These are phyloP conservation scores for Leptinotarsa undecemlineata DNA, from an alignment of 1,140 invertebrate genomes.

Conservation along the genomic window DNA sequence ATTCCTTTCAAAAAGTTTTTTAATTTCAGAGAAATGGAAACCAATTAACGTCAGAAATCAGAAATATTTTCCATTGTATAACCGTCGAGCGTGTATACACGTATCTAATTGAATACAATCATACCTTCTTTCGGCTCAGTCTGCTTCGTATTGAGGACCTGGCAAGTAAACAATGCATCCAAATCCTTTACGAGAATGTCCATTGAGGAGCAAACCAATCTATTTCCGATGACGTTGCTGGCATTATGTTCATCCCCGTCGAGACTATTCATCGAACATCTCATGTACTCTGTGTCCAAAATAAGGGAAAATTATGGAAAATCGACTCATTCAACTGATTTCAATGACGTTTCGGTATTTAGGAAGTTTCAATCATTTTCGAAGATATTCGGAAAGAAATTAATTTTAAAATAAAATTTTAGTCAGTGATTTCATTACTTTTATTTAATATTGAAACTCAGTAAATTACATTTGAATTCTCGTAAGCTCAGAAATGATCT, in stretches of 20 bases:
- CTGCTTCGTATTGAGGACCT: conserved; percentile 79
- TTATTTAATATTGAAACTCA: no score
- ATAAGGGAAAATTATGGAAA: no score
- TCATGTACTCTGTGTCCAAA: conserved; percentile 50
- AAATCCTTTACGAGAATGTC: conserved; percentile 68
- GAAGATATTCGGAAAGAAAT: no score
- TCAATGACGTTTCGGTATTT: no score
- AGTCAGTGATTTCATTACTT: no score
- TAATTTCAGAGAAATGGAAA: no score
- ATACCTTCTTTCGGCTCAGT: conserved; percentile 75
- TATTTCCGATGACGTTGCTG: conserved; percentile 83
- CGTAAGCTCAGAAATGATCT: no score
- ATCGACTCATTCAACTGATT: no score
- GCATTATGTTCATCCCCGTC: conserved; percentile 78
- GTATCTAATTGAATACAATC: conserved; percentile 76
- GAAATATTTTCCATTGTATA: background rate
- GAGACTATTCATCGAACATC: conserved; percentile 75
- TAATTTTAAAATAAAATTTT: no score
- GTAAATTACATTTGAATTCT: no score
- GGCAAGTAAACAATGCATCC: conserved; percentile 80
- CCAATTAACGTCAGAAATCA: background rate
- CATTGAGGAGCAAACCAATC: conserved; percentile 74
- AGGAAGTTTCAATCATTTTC: no score
- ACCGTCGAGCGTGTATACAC: conserved; percentile 64
- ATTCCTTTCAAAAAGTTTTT: no score